Evolutionary conservation across 2,888 invertebrate genomes (phyloP).

Genomic region (Galerucella pusilla): DNA sequence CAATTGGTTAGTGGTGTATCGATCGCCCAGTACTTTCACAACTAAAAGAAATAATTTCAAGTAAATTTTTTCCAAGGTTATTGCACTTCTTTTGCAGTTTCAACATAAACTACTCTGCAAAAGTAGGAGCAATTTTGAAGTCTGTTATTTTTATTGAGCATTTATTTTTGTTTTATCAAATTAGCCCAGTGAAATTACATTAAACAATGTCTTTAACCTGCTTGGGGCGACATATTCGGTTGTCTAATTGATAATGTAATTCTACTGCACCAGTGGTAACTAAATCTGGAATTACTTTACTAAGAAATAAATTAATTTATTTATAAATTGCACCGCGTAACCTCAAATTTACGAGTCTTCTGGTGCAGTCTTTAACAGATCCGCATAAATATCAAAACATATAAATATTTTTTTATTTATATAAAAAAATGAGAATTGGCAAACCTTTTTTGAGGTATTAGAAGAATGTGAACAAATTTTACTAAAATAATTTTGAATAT

Average conservation of each 20-base stretch:
- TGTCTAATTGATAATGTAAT: slow-evolving; percentile 3
- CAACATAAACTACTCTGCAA: slow-evolving; percentile 62
- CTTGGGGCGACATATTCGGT: neutral
- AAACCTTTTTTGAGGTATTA: neutral
- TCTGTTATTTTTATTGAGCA: slow-evolving; percentile 61
- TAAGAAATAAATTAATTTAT: slow-evolving; percentile 48
- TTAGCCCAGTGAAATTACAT: slow-evolving; percentile 13
- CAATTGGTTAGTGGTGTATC: neutral
- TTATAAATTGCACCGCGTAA: slow-evolving; percentile 27
- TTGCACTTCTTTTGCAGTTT: slow-evolving; percentile 63
- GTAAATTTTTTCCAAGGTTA: slow-evolving; percentile 48
- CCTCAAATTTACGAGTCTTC: slow-evolving; percentile 5
- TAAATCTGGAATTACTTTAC: slow-evolving; percentile 53
- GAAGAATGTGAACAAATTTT: neutral
- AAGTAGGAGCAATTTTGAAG: slow-evolving; percentile 61
- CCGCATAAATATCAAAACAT: slow-evolving; percentile 31
- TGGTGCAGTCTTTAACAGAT: slow-evolving; percentile 34
- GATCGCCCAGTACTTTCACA: neutral
- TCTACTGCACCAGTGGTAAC: slow-evolving; percentile 49
- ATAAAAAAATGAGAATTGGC: slow-evolving; percentile 20
- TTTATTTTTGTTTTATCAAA: slow-evolving; percentile 48
- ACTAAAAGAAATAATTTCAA: slow-evolving; percentile 33
- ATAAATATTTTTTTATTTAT: slow-evolving; percentile 23
- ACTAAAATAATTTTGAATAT: slow-evolving; percentile 7
- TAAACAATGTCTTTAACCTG: slow-evolving; percentile 12